Percentiles rank a stretch among this genome's conserved stretches.
Evolutionary conservation across 2,113 vertebrate genomes (phyloP).

Genomic region (Apteryx owenii): DNA sequence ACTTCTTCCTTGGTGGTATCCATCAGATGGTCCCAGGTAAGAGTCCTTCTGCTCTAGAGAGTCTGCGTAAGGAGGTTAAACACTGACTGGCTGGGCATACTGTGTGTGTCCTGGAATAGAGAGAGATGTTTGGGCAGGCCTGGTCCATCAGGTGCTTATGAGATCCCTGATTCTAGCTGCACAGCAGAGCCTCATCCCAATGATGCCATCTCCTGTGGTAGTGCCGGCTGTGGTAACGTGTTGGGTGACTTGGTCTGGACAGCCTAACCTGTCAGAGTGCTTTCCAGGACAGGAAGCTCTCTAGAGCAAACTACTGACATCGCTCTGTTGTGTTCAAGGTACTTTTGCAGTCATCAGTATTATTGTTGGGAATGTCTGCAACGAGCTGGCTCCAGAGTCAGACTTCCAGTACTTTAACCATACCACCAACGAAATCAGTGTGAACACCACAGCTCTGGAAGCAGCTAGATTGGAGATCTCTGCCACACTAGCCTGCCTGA

Average conservation of each 20-base stretch:
- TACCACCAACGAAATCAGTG: conserved; percentile 74
- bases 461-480: conserved; percentile 86
- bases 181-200: background rate
- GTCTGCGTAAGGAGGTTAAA: background rate
- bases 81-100: background rate
- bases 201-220: fast-evolving
- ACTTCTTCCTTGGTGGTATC: conserved; percentile 90
- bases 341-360: conserved; percentile 95
- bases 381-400: conserved; percentile 84
- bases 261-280: background rate
- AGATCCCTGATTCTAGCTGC: background rate
- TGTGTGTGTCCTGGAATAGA: fast-evolving
- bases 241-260: background rate
- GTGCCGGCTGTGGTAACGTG: background rate
- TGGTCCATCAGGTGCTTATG: fast-evolving
- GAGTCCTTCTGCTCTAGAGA: background rate
- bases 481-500: conserved; percentile 90
- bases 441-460: conserved; percentile 83
- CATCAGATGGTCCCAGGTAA: conserved; percentile 96
- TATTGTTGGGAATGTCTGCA: conserved; percentile 89
- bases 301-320: background rate
- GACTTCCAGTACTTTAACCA: conserved; percentile 84
- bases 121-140: fast-evolving
- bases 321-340: conserved; percentile 68
- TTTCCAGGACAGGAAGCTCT: background rate